These are phyloP conservation scores for Anneissia japonica DNA, from an alignment of 35 echinoderm and acorn worm species.

Conservation along the genomic window DNA sequence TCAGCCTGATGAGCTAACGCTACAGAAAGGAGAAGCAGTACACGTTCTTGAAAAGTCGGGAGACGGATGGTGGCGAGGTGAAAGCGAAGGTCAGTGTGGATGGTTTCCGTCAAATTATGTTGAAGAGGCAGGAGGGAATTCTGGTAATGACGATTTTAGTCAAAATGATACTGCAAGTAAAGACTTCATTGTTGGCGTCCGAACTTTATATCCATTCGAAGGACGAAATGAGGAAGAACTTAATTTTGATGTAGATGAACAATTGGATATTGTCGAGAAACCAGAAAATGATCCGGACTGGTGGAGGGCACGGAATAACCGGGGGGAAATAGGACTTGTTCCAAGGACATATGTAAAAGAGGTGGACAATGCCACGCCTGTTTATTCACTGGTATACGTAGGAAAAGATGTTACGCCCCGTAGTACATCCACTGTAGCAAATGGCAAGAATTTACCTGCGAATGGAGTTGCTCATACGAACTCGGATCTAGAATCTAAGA, in stretches of 20 bases:
- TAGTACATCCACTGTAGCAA: neutral
- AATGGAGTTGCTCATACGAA: neutral
- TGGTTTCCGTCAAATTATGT: conserved; percentile 99
- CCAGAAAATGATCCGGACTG: conserved; percentile 90
- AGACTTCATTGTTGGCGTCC: conserved; percentile 78
- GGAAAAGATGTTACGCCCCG: neutral
- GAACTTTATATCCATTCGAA: conserved; percentile 71
- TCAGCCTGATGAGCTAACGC: conserved; percentile 67
- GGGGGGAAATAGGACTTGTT: conserved; percentile 61
- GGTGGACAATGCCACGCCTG: conserved; percentile 44
- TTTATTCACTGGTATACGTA: conserved; percentile 15
- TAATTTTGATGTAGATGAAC: conserved; percentile 80
- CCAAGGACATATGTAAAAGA: conserved; percentile 89
- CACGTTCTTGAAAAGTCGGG: conserved; percentile 86
- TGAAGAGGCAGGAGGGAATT: conserved; percentile 58
- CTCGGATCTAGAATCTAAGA: conserved; percentile 20
- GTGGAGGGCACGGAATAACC: conserved; percentile 89
- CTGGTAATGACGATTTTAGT: conserved; percentile 45
- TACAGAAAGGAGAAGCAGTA: conserved; percentile 77
- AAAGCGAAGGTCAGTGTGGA: conserved; percentile 57
- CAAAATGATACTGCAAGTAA: conserved; percentile 23
- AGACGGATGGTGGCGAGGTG: conserved; percentile 95
- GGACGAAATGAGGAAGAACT: conserved; percentile 87
- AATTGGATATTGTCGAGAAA: conserved; percentile 80
- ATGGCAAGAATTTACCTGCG: neutral